Conservation (phyloP, 2,888 invertebrate genomes). For the Marasmarcha lunaedactyla region DNA sequence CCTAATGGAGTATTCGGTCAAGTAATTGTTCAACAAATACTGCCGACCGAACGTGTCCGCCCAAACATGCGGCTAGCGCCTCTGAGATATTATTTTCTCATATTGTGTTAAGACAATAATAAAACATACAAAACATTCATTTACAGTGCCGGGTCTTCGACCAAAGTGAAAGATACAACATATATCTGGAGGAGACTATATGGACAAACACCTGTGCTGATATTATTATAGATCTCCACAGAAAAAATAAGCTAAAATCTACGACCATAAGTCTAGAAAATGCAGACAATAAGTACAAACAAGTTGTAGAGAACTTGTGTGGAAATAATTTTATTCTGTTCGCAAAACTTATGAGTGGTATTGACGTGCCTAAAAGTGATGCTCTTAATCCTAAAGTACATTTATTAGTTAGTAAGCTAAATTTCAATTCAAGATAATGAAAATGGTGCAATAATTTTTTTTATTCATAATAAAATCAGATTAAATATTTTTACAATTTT, state of each 20-base stretch:
- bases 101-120: no score
- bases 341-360: slow-evolving; percentile 22
- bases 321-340: slow-evolving; percentile 20
- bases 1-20: no score
- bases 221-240: slow-evolving; percentile 15
- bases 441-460: no score
- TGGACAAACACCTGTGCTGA: slow-evolving; percentile 39
- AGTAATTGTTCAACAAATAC: no score
- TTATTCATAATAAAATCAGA: no score
- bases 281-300: slow-evolving; percentile 19
- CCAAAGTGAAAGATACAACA: slow-evolving; percentile 74
- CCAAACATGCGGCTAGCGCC: no score
- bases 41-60: no score
- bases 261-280: slow-evolving; percentile 11
- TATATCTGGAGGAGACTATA: slow-evolving; percentile 64
- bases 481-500: no score
- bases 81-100: no score
- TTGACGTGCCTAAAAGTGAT: slow-evolving; percentile 11
- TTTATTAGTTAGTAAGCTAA: slow-evolving; percentile 26
- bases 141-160: no score
- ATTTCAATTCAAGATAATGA: no score
- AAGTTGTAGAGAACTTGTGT: slow-evolving; percentile 19
- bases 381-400: slow-evolving; percentile 31
- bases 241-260: background rate
- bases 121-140: no score